Evolutionary conservation across 2,797 vertebrate species (phyloP).

Genomic region (Heterohyrax brucei): DNA sequence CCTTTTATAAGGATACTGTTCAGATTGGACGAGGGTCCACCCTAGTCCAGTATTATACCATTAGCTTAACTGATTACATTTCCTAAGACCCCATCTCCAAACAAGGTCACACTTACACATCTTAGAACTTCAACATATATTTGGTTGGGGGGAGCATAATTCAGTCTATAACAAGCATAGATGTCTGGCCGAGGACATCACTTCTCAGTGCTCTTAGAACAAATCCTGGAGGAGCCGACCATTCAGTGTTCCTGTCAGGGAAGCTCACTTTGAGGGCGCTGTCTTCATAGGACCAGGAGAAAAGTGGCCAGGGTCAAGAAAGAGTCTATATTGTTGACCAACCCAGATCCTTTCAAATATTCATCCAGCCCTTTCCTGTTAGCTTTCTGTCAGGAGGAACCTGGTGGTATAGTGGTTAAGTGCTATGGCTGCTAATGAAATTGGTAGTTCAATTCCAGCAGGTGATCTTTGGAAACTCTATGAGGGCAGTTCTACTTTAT

Average conservation of each 20-base stretch:
- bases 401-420: not conserved
- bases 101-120: not conserved
- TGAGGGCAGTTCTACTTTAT: too few relatives aligned
- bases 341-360: not conserved
- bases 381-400: not conserved
- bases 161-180: not conserved
- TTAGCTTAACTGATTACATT: too few relatives aligned
- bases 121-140: not conserved
- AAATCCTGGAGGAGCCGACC: not conserved
- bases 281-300: not conserved
- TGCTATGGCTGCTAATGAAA: too few relatives aligned
- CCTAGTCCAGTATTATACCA: too few relatives aligned
- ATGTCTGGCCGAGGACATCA: not conserved
- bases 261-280: not conserved
- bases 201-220: not conserved
- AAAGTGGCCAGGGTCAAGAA: not conserved
- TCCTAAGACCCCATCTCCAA: not conserved
- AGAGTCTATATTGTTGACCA: not conserved
- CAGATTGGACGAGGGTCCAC: too few relatives aligned
- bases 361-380: not conserved
- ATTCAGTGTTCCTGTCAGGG: not conserved
- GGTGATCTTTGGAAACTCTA: too few relatives aligned
- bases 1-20: too few relatives aligned
- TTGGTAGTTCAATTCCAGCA: too few relatives aligned
- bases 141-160: not conserved